Evolutionary conservation across 1,140 invertebrate species (phyloP), one percentile per base, ranked within the genome.

Genomic region (Medauroidea extradentata): DNA sequence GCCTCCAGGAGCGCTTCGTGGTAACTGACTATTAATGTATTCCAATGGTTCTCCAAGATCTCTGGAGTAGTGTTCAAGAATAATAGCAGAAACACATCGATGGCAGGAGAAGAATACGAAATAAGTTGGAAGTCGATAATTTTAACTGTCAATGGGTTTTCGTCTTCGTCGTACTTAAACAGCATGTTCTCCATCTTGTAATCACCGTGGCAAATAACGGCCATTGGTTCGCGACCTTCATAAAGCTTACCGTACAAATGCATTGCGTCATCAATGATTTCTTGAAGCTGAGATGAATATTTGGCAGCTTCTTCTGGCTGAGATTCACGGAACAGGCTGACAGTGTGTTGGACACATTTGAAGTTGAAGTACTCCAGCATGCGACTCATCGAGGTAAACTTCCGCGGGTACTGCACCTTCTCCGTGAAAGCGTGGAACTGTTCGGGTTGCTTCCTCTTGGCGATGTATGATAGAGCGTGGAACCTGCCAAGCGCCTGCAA

Each of bases 141-240:
- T 49, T 70, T 71, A 0, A 71, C 63, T 14, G 65, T 63, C 0
- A 67, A 24, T 0, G 71, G 52, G 9, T 61, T 41, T 0, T 53
- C 64, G n/a, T 63, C 44, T 5, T 59, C 16, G 1, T 58, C 53
- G 49, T 59, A 41, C 63, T 63, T 60, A 57, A 73, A 73, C 21
- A 79, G 52, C 7, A 71, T 58, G 50, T 78, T 79, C 55, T 74
- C 73, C 1, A 64, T 55, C 1, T 73, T 74, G 18, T 71, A 71
- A 56, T 78, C 76, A 2, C 76, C 76, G 57, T 78, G 76, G 57
- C 70, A 69, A 0, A 79, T 19, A 0, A 71, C 71, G 0, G 73
- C 65, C 4, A 75, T 42, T 0, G 72, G 68, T 23, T 73, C 71
- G 1, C 29, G 29, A 11, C 29, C 29, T 11, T 34, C 29, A 11